Evolutionary conservation across 1,140 invertebrate genomes (phyloP).

Genomic region (Steinernema feltiae): DNA sequence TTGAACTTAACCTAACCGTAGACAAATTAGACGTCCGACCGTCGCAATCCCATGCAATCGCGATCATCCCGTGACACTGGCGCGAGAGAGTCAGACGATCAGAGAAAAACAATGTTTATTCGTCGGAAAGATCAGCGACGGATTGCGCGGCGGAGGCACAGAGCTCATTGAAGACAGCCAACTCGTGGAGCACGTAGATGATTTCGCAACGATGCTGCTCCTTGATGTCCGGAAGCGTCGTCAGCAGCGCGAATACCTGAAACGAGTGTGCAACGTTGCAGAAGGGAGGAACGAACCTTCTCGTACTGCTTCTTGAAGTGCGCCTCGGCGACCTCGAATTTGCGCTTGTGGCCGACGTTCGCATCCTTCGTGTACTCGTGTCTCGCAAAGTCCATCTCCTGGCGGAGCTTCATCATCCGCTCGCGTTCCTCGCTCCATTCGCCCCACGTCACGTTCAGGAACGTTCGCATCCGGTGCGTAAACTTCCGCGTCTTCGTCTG

Average conservation of each 20-base stretch:
- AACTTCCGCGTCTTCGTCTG: background rate
- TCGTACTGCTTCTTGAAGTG: background rate
- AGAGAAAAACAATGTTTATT: background rate
- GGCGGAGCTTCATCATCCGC: background rate
- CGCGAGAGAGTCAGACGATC: background rate
- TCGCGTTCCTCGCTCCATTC: background rate
- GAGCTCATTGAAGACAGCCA: background rate
- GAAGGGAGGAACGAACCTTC: background rate
- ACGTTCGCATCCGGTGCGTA: background rate
- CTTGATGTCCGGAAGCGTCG: background rate
- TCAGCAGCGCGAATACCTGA: background rate
- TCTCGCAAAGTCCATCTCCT: background rate
- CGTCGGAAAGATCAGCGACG: background rate
- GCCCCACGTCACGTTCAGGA: background rate
- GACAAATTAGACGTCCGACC: background rate
- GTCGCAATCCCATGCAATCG: background rate
- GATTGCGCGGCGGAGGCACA: background rate
- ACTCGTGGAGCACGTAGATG: slow-evolving; percentile 5
- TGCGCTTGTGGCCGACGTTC: background rate
- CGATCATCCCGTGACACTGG: background rate
- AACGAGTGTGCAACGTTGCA: background rate
- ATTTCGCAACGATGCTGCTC: background rate
- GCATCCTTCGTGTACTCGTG: background rate
- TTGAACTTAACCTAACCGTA: slow-evolving; percentile 7
- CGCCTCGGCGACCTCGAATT: background rate